These are phyloP conservation scores for Lasiurus cinereus DNA, from an alignment of 2,113 vertebrate genomes.

Conservation along the genomic window DNA sequence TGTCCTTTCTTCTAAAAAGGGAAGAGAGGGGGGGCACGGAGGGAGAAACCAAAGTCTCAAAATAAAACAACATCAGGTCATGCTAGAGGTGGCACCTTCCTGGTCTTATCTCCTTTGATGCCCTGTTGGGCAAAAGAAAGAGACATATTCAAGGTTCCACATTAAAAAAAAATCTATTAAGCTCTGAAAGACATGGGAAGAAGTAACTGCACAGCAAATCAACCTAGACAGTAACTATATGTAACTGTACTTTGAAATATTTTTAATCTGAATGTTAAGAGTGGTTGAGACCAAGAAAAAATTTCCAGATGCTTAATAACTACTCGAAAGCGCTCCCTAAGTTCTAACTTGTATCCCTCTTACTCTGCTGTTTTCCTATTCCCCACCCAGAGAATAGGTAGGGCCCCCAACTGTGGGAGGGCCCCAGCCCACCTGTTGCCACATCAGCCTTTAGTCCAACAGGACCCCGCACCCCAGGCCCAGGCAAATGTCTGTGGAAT, in stretches of 20 bases:
- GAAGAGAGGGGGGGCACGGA: too few relatives aligned
- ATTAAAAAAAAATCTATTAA: not conserved
- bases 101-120: not conserved
- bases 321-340: not conserved
- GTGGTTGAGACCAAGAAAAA: not conserved
- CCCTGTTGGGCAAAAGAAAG: not conserved
- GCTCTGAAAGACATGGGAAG: not conserved
- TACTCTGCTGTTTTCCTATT: not conserved
- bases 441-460: not conserved
- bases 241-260: not conserved
- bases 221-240: not conserved
- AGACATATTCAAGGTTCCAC: not conserved
- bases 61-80: not conserved
- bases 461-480: not conserved
- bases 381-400: not conserved
- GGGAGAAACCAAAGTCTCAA: not conserved
- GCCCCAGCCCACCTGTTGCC: not conserved
- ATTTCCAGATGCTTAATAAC: not conserved
- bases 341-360: not conserved
- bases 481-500: not conserved
- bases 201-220: not conserved
- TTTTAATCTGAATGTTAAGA: not conserved
- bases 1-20: not conserved
- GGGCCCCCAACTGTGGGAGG: not conserved
- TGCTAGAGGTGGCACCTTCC: not conserved